Percentiles rank a stretch among this genome's conserved stretches.
Evolutionary conservation across 2,888 invertebrate species (phyloP).

Genomic region (Zonitis immaculata): DNA sequence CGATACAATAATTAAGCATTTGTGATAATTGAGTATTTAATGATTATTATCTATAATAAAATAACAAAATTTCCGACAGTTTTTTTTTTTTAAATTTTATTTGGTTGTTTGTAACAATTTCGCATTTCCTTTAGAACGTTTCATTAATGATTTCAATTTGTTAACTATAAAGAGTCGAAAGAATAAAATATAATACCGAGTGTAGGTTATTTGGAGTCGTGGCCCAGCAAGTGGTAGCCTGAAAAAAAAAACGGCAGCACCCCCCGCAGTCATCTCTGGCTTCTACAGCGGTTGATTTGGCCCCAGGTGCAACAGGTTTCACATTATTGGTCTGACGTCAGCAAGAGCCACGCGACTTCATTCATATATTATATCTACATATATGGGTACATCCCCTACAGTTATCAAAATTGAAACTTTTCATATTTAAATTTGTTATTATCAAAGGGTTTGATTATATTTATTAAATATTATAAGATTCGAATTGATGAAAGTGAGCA

Average conservation of each 20-base stretch:
- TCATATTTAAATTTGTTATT: too few species aligned
- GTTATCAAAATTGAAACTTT: too few species aligned
- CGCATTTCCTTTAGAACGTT: not conserved
- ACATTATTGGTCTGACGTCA: slow-evolving; percentile 30
- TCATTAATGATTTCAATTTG: too few species aligned
- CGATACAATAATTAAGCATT: not conserved
- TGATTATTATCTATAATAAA: not conserved
- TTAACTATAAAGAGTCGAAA: too few species aligned
- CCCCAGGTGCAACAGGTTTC: slow-evolving; percentile 37
- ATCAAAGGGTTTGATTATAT: too few species aligned
- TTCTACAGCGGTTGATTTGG: slow-evolving; percentile 21
- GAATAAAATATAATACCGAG: too few species aligned
- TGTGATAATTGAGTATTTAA: not conserved
- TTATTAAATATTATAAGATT: too few species aligned
- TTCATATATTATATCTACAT: too few species aligned
- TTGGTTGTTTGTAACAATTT: not conserved
- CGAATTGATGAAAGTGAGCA: too few species aligned
- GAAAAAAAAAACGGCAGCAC: slow-evolving; percentile 12
- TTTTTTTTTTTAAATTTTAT: too few species aligned
- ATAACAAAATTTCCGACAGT: too few species aligned
- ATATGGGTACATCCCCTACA: too few species aligned
- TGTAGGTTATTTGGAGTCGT: not conserved
- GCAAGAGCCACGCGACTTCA: slow-evolving; percentile 37
- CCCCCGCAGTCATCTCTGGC: slow-evolving; percentile 21
- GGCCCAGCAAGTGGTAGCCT: slow-evolving; percentile 9